Base-by-base conservation (phyloP, 2,888 invertebrate species). In the Terebella lapidaria region DNA sequence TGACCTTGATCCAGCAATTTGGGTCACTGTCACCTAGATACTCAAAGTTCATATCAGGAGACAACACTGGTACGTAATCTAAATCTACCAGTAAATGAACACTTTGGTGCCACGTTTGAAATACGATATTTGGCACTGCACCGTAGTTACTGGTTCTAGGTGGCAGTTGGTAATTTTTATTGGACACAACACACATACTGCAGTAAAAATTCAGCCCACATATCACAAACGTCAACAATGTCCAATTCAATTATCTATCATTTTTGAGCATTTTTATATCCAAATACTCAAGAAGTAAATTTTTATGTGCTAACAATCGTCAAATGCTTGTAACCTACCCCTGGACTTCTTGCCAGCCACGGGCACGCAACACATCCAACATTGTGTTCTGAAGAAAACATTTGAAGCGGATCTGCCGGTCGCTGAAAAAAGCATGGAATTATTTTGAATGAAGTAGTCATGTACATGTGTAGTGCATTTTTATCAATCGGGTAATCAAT, bases 391-490 rank as follows among this genome's bases (percentile, higher is more conserved):
- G 75, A 47, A 80, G 64, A 10, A 74, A 76, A 60, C 79, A 80
- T 64, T 72, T 73, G 68, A 75, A 81, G 26, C 78, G 67, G 25
- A 81, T 77, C 10, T 53, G 51, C 29, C 67, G 53, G 29, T 65
- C 67, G 51, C 65, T 65, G 58, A 30, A 62, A 25, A 59, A 24
- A 56, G 15, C 61, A 85, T 85, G 73, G 82, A 88, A 35, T 35
- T 35, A 35, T 35, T 35, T 35, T 35, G 42, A 10, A 35, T 35
- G 10, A 15, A 35, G n/a, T 35, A 35, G 42, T 35, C 42, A 15
- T 35, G 42, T 35, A n/a, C 42, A 35, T 15, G 10, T 15, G n/a
- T 15, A 35, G 10, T n/a, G n/a, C 10, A 35, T 15, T 35, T n/a
- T 20, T 49, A 49, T 49, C 10, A 10, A 49, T 49, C 10, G 22